phyloP scores from a whole-genome alignment of 2,797 vertebrate species.

The Alca torda region DNA sequence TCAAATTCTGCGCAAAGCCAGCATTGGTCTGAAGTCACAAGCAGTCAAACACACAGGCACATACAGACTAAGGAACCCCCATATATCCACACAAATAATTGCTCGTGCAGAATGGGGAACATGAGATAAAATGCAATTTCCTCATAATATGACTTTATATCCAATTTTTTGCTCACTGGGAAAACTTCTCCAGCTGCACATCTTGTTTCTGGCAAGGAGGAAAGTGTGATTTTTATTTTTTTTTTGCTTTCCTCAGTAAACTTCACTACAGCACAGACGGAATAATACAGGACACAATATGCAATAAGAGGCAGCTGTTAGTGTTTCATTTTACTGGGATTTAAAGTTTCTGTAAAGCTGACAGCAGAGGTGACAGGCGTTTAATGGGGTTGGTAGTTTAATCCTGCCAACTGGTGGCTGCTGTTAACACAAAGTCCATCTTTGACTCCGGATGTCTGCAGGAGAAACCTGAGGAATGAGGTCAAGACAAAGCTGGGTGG shows the following conservation, averaged over 20 bases:
- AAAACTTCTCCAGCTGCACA: constrained; percentile 29
- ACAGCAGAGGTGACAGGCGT: constrained; percentile 20
- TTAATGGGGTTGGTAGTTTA: neutral
- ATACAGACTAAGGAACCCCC: neutral
- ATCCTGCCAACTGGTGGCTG: neutral
- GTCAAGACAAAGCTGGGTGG: neutral
- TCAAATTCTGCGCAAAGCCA: neutral
- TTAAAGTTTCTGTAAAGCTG: constrained; percentile 32
- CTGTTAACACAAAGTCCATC: neutral
- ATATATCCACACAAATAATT: neutral
- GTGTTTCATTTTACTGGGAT: constrained; percentile 24
- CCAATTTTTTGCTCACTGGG: neutral
- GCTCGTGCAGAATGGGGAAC: neutral
- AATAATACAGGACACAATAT: neutral
- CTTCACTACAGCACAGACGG: neutral
- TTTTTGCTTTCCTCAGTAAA: neutral
- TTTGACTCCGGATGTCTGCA: neutral
- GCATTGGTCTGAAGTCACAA: neutral
- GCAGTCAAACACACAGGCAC: neutral
- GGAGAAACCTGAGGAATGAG: neutral
- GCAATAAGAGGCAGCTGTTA: neutral
- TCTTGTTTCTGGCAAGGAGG: constrained; percentile 3
- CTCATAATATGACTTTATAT: neutral
- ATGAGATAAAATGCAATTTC: constrained; percentile 13
- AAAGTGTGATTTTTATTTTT: neutral